Base-by-base conservation (phyloP, 2,113 vertebrate species). In the Pygathrix nemaeus region DNA sequence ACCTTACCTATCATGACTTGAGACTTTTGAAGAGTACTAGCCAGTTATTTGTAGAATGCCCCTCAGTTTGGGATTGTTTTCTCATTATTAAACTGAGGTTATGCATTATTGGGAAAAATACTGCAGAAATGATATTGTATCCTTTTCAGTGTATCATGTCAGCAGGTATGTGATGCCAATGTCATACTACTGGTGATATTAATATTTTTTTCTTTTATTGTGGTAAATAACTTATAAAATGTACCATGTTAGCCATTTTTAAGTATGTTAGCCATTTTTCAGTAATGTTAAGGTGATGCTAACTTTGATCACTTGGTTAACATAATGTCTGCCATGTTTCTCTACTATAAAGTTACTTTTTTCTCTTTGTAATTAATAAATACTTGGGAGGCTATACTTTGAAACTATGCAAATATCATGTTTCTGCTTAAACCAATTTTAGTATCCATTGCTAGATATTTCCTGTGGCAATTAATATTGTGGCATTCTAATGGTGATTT, bases 341-440 rank as follows among this genome's bases (percentile, higher is more conserved):
- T 96, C 40, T 14, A 93, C 7, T 88, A 11, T 86, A 85, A 96
- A 94, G 14, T 88, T 87, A 78, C 18, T 83, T 12, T 72, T 90
- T 90, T 84, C 14, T 21, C 30, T 70, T 73, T 86, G 16, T 82
- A 88, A 80, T 68, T 91, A 92, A 79, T 85, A 81, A 81, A 59
- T 79, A 79, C 3, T 75, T 92, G 30, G 57, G 43, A 40, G 68
- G 45, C 70, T 52, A 94, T 48, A 87, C 14, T 92, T 92, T 90
- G 40, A 94, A 96, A 78, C 57, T 90, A 85, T 68, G 38, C 25
- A 97, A 64, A 92, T 61, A n/a, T 35, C 17, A 80, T 78, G 32
- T 52, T 97, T 90, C 64, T 93, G 23, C 68, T 89, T 93, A 80
- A 96, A 59, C 40, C 86, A 73, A 92, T 88, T 96, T 92, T 92